Conservation (phyloP, 1,140 invertebrate genomes). For the Polyergus mexicanus region DNA sequence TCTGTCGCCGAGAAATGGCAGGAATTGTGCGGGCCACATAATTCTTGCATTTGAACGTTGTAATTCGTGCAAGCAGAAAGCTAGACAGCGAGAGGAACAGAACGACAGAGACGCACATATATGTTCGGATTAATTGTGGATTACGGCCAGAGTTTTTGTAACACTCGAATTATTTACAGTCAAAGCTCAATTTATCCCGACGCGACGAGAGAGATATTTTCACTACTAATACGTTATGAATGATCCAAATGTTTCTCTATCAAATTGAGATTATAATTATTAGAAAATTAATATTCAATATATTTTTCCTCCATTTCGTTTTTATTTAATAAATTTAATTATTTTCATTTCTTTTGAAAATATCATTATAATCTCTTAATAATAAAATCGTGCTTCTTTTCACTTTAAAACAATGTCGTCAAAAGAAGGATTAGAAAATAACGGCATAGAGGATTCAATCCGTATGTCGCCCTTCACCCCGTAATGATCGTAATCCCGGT, state of each 20-base stretch:
- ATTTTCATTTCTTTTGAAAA: background rate
- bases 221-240: background rate
- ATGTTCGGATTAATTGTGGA: slow-evolving; percentile 51
- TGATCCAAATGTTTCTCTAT: background rate
- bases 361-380: background rate
- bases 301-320: background rate
- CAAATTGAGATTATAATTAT: background rate
- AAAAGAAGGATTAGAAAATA: background rate
- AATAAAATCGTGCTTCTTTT: background rate
- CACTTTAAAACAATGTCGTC: too few relatives aligned
- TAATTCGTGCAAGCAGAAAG: background rate
- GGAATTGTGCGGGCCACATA: slow-evolving; percentile 60
- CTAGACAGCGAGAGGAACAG: background rate
- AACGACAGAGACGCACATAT: background rate
- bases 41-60: slow-evolving; percentile 51
- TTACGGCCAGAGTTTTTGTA: slow-evolving; percentile 21
- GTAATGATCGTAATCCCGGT: slow-evolving; percentile 11
- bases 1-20: slow-evolving; percentile 54
- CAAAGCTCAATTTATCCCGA: slow-evolving; percentile 19
- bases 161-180: slow-evolving; percentile 41
- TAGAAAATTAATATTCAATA: background rate
- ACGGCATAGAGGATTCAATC: background rate
- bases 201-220: slow-evolving; percentile 2
- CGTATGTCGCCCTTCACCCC: background rate
- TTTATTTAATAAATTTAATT: background rate